Evolutionary conservation across 1,140 invertebrate species (phyloP), one percentile per base, ranked within the genome.

Genomic region (Agrilus planipennis): DNA sequence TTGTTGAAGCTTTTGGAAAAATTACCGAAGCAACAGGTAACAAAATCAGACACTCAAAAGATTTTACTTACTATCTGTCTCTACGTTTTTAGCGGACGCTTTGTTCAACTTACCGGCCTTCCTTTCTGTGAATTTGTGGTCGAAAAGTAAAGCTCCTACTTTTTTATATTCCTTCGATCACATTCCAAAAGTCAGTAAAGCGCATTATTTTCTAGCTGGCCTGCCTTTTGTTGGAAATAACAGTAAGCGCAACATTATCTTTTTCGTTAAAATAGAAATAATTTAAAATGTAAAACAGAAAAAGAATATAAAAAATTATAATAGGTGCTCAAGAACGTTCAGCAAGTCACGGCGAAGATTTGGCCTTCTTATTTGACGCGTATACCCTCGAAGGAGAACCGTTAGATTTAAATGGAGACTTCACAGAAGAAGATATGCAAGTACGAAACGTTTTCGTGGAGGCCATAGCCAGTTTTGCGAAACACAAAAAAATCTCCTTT

Each of bases 101-200:
- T 51, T 84, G 4, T 84, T 81, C 52, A 84, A 82, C 47, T 68
- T 77, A 15, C 81, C 81, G 1, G 77, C 79, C 1, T 81, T 79
- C 49, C 55, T 81, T 11, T 80, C 76, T 5, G 75, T 73, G 0
- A 59, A 74, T 25, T 62, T 72, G 5, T 84, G 81, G 81, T 69
- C 72, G 0, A 65, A 63, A 46, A 39, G 9, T 5, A 57, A 62
- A 2, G 67, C 70, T 0, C 68, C 73, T 0, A 66, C 77, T 0
- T 82, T 70, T 50, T 62, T 84, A 16, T 85, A 84, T 52, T 77
- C 76, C 50, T 84, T 85, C 51, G 80, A 85, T 39, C 75, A 83
- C 42, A 60, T 66, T 7, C 71, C 74, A 6, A 77, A 73, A 34
- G 61, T 67, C 19, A 73, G 64, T 9, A 71, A 69, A 36, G 76